These are phyloP conservation scores for Crotophaga sulcirostris DNA, from an alignment of 2,113 vertebrate genomes.

Conservation along the genomic window DNA sequence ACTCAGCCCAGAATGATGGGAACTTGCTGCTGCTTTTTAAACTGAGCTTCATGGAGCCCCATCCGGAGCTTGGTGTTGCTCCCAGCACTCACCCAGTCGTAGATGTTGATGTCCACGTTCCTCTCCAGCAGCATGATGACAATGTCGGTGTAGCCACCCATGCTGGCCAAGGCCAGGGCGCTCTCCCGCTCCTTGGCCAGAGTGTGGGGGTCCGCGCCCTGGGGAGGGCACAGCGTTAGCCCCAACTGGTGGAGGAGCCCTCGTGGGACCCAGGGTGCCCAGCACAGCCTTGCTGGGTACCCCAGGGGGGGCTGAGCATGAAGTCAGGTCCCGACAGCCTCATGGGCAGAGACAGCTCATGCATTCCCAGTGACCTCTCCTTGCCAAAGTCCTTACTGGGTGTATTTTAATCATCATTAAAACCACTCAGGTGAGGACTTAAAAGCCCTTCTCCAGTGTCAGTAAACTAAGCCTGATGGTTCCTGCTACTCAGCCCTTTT, in stretches of 20 bases:
- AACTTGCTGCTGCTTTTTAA: background rate
- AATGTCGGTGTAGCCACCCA: constrained; percentile 91
- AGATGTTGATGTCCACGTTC: constrained; percentile 89
- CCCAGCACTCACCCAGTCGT: constrained; percentile 87
- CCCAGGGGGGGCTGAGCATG: background rate
- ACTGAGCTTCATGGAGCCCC: background rate
- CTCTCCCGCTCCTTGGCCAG: constrained; percentile 90
- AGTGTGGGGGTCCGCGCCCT: constrained; percentile 89
- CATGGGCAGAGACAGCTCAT: background rate
- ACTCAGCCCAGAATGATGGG: too few species aligned
- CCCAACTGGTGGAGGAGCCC: background rate
- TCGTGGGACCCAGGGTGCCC: background rate
- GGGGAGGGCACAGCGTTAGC: background rate
- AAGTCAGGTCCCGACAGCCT: fast-evolving
- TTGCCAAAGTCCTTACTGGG: background rate
- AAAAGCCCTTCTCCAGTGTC: background rate
- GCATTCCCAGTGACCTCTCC: background rate
- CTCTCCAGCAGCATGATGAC: constrained; percentile 84
- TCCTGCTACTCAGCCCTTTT: background rate
- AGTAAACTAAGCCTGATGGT: background rate
- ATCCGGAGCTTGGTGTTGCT: fast-evolving
- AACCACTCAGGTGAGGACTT: background rate
- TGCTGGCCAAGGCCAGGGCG: constrained; percentile 91
- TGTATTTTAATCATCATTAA: background rate
- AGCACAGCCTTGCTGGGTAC: background rate